Evolutionary conservation across 2,113 vertebrate species (phyloP).

Genomic region (Clupea harengus): DNA sequence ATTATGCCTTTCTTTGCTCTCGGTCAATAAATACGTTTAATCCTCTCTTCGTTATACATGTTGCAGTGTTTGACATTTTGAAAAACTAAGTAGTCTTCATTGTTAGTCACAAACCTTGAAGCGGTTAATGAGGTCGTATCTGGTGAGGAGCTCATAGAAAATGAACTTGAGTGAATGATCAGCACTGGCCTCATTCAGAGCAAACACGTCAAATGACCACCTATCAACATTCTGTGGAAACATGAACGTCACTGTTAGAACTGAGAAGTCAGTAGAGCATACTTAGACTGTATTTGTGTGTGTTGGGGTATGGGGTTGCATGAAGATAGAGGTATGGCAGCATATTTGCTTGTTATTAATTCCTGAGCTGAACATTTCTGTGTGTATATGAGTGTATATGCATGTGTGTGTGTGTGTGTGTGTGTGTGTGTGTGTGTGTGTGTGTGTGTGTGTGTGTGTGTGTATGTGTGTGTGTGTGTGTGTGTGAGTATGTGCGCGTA

Average conservation of each 20-base stretch:
- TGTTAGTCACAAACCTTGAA: constrained; percentile 84
- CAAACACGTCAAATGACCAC: constrained; percentile 97
- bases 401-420: too few relatives aligned
- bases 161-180: constrained; percentile 97
- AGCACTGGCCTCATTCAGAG: constrained; percentile 90
- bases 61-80: too few relatives aligned
- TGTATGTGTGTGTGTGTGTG: constrained; percentile 18
- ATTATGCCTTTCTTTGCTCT: too few relatives aligned
- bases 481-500: constrained; percentile 32
- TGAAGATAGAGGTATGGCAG: not conserved
- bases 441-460: too few relatives aligned
- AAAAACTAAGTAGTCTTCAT: not conserved
- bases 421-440: too few relatives aligned
- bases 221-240: constrained; percentile 85
- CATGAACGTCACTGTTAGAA: constrained; percentile 15
- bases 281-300: not conserved
- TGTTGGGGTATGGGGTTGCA: not conserved
- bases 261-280: not conserved
- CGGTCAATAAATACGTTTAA: too few relatives aligned
- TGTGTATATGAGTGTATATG: constrained; percentile 19
- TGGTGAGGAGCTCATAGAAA: constrained; percentile 97
- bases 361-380: not conserved
- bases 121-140: constrained; percentile 93
- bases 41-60: too few relatives aligned
- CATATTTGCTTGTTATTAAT: not conserved